Percentiles rank a stretch among this genome's conserved stretches.
phyloP scores from a whole-genome alignment of 2,113 vertebrate genomes.

The Vireo altiloquus region DNA sequence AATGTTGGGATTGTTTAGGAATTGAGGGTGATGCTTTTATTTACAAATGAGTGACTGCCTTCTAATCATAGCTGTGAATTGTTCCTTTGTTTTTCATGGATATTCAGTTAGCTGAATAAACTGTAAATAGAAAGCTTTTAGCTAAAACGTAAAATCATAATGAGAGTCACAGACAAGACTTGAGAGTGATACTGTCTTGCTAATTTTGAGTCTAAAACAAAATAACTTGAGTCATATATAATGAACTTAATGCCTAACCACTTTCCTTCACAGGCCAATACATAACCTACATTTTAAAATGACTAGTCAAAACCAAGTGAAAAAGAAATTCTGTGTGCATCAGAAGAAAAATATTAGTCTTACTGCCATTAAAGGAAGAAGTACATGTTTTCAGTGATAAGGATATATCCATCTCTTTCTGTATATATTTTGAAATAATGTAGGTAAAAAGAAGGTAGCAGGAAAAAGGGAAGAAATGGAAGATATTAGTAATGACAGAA shows the following conservation, averaged over 20 bases:
- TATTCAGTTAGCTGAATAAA: too few species aligned
- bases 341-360: neutral
- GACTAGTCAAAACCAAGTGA: neutral
- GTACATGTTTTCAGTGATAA: neutral
- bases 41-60: neutral
- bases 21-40: neutral
- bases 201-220: neutral
- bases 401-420: neutral
- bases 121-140: neutral
- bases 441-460: neutral
- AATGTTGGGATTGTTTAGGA: neutral
- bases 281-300: neutral
- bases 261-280: neutral
- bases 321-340: neutral
- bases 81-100: neutral
- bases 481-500: neutral
- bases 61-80: neutral
- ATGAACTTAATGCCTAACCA: neutral
- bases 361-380: neutral
- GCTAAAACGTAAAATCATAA: neutral
- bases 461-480: neutral
- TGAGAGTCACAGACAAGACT: neutral
- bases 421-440: neutral
- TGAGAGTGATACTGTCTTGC: neutral
- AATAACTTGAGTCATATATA: neutral